Evolutionary conservation across 2,113 vertebrate genomes (phyloP), one percentile per base, ranked within the genome.

Genomic region (Nesogale talazaci): DNA sequence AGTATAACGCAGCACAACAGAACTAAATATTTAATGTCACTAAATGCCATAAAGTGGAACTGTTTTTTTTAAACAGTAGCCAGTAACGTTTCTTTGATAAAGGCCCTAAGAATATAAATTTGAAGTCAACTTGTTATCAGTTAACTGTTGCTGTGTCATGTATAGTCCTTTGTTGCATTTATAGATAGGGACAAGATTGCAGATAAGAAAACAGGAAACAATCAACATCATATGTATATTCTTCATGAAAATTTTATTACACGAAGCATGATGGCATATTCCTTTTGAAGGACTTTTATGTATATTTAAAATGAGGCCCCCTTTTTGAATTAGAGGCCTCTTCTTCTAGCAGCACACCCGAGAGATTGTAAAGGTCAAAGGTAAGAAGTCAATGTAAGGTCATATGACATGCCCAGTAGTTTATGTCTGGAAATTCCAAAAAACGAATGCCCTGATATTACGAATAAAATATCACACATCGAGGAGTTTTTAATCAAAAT

Each of bases 1-100:
- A 98, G 98, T 97, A 98, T 98, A 98, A 98, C 98, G 98, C 98
- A 98, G 96, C 98, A 98, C 97, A 98, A 98, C 98, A 98, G 97
- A 98, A 98, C 97, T 98, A 98, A 98, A 98, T 98, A 98, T 98
- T 98, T 98, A 98, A 98, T 97, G 97, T 97, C 97, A 98, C 96
- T 92, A 98, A 98, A 97, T 98, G 97, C 97, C 97, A 98, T 96
- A 97, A 98, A 98, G 98, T 97, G 97, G 98, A 98, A 97, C 97
- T 97, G 98, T 97, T 97, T 5, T 98, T 98, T 75, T 96, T 98
- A 98, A 98, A 98, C 97, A 97, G 95, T 96, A 97, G 97, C 97
- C 97, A 94, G 97, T 98, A 97, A 97, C 97, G 97, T 98, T 97
- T 97, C 95, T 97, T 95, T 22, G 89, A 98, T 97, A 98, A 97